These are phyloP conservation scores for Amiota communis DNA, from an alignment of 2,888 invertebrate genomes.

Conservation along the genomic window DNA sequence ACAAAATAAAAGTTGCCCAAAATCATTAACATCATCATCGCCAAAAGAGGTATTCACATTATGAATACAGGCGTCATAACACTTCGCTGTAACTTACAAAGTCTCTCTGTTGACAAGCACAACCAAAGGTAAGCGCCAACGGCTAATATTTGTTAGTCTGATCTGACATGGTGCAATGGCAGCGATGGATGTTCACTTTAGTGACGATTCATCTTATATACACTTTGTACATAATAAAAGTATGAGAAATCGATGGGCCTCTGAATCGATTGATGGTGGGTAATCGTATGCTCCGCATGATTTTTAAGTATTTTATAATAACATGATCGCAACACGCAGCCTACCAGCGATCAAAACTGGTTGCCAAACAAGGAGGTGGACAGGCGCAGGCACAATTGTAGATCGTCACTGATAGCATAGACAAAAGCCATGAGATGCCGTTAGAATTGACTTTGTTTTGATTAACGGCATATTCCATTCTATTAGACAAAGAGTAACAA, in stretches of 20 bases:
- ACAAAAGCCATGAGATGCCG: slow-evolving; percentile 30
- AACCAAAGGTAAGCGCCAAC: neutral
- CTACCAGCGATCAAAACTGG: neutral
- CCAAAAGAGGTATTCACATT: too few species aligned
- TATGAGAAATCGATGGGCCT: neutral
- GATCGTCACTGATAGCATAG: slow-evolving; percentile 2
- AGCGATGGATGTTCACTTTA: too few species aligned
- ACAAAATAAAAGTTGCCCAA: too few species aligned
- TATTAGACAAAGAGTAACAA: slow-evolving; percentile 22
- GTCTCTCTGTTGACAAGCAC: slow-evolving; percentile 17
- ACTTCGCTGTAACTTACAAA: slow-evolving; percentile 24
- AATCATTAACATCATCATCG: too few species aligned
- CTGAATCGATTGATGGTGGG: slow-evolving; percentile 2
- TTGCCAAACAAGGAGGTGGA: neutral
- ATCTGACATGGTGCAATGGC: neutral
- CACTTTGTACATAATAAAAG: too few species aligned
- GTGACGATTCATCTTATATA: too few species aligned
- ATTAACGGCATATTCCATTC: slow-evolving; percentile 38
- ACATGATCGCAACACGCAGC: slow-evolving; percentile 19
- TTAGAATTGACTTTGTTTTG: slow-evolving; percentile 44
- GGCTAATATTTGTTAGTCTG: neutral
- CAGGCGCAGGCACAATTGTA: neutral
- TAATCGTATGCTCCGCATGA: slow-evolving; percentile 9
- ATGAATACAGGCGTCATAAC: slow-evolving; percentile 27
- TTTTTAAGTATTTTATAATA: slow-evolving; percentile 27